phyloP scores from a whole-genome alignment of 2,797 vertebrate genomes.

The Catostomus latipinnis region DNA sequence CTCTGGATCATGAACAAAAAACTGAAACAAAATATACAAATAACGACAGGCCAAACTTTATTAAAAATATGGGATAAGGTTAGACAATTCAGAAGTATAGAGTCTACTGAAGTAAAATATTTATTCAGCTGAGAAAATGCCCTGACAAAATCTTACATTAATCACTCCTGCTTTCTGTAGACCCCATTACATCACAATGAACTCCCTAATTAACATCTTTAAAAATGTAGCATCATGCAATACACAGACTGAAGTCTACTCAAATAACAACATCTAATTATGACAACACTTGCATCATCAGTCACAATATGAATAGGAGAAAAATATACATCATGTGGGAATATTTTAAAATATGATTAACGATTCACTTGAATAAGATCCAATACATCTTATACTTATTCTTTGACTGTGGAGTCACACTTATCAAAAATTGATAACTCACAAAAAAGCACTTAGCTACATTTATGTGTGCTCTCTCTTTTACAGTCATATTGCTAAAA shows the following conservation, averaged over 20 bases:
- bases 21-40: slow-evolving; percentile 8
- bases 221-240: slow-evolving; percentile 72
- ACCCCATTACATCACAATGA: slow-evolving; percentile 54
- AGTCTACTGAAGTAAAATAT: not conserved
- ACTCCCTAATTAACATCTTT: slow-evolving; percentile 51
- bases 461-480: not conserved
- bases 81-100: slow-evolving; percentile 25
- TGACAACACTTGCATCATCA: slow-evolving; percentile 49
- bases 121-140: not conserved
- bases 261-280: slow-evolving; percentile 38
- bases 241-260: slow-evolving; percentile 72
- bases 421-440: slow-evolving; percentile 23
- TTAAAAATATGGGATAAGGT: slow-evolving; percentile 42
- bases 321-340: slow-evolving; percentile 40
- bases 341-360: not conserved
- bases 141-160: not conserved
- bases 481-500: not conserved
- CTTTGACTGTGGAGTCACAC: slow-evolving; percentile 11
- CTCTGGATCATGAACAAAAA: not conserved
- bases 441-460: not conserved
- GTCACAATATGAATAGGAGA: slow-evolving; percentile 46
- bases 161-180: not conserved
- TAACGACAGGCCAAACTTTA: slow-evolving; percentile 31
- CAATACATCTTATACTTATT: not conserved
- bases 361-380: slow-evolving; percentile 1